Percentiles rank a stretch among this genome's conserved stretches.
These are phyloP conservation scores for Cotesia congregata DNA, from an alignment of 2,888 invertebrate genomes.

Conservation along the genomic window DNA sequence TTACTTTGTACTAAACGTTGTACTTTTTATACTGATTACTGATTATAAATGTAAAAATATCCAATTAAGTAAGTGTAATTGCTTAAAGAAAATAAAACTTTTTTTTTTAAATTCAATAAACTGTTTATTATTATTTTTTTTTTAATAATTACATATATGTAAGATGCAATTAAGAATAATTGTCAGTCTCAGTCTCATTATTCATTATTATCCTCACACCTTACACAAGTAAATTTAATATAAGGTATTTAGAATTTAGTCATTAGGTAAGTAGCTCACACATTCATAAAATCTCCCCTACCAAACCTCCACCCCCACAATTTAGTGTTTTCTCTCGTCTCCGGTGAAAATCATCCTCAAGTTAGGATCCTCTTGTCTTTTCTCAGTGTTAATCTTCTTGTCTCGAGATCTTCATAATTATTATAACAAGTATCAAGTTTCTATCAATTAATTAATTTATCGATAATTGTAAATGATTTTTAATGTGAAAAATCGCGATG, in stretches of 20 bases:
- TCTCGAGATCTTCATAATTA: no score
- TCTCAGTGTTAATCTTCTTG: no score
- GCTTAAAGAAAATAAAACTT: constrained; percentile 24
- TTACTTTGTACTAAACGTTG: background rate
- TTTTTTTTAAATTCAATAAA: constrained; percentile 21
- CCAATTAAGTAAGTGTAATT: background rate
- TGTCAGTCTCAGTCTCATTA: no score
- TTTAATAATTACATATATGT: background rate
- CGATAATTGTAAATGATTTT: background rate
- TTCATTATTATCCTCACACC: no score
- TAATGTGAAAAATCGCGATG: background rate
- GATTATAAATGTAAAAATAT: background rate
- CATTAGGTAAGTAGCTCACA: constrained; percentile 64
- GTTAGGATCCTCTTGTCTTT: no score
- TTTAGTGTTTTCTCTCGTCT: background rate
- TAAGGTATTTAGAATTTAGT: background rate
- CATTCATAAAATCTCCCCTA: constrained; percentile 58
- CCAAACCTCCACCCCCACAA: constrained; percentile 59
- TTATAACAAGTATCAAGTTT: no score
- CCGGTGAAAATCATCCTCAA: background rate
- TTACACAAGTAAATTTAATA: no score
- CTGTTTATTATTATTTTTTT: constrained; percentile 5
- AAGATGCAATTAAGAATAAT: no score
- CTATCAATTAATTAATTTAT: background rate
- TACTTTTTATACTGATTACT: background rate